Percentiles rank a stretch among this genome's conserved stretches.
Conservation (phyloP, 2,797 vertebrate species). For the Malurus splendens region DNA sequence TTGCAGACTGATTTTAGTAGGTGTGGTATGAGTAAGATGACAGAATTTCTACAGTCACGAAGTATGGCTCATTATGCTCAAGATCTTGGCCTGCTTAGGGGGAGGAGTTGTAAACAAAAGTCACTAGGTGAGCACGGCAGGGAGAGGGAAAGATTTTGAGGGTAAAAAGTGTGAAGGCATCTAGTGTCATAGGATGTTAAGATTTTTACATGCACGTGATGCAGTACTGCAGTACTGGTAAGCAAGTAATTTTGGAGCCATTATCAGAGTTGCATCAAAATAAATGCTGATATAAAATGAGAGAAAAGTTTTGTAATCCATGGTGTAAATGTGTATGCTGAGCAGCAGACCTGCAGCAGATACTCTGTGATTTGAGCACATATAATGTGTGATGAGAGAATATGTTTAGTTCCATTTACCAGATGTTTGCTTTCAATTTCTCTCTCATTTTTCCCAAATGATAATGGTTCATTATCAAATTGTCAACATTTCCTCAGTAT, state of each 20-base stretch:
- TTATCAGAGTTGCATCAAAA: background rate
- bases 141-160: background rate
- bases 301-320: background rate
- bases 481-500: background rate
- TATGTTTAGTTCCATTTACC: background rate
- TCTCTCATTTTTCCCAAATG: background rate
- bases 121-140: background rate
- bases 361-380: background rate
- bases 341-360: background rate
- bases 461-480: background rate
- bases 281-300: background rate
- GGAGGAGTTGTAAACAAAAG: background rate
- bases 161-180: background rate
- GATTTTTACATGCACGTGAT: background rate
- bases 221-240: background rate
- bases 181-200: background rate
- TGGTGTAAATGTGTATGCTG: background rate
- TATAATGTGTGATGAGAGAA: background rate
- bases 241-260: background rate
- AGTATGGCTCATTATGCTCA: background rate
- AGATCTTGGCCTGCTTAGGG: background rate
- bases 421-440: background rate
- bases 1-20: background rate
- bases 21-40: background rate
- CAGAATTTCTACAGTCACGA: accelerated